Evolutionary conservation across 1,140 invertebrate genomes (phyloP).

Genomic region (Drosophila bocqueti): DNA sequence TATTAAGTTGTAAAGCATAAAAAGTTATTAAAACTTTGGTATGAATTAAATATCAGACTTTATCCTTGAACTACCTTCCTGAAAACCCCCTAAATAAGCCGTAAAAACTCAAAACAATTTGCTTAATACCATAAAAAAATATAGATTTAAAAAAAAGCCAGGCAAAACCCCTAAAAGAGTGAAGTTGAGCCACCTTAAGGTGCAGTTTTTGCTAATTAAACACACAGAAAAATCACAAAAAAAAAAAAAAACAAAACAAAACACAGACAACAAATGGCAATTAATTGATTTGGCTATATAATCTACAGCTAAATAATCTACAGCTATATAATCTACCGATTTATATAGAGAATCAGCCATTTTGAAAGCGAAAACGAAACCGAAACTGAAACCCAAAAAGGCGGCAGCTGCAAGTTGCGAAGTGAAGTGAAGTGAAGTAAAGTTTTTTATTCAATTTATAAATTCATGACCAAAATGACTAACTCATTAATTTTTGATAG

Average conservation of each 20-base stretch:
- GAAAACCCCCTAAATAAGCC: conserved; percentile 25
- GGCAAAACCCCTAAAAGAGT: background rate
- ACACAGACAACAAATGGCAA: conserved; percentile 58
- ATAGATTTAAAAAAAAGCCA: conserved; percentile 3
- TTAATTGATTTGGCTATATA: conserved; percentile 59
- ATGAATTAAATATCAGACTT: background rate
- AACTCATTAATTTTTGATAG: conserved; percentile 83
- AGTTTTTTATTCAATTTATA: conserved; percentile 83
- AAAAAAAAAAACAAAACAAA: background rate
- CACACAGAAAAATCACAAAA: background rate
- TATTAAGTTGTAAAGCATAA: background rate
- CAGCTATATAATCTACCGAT: conserved; percentile 5
- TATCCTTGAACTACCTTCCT: conserved; percentile 20
- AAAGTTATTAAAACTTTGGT: background rate
- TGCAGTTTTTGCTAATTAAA: conserved; percentile 66
- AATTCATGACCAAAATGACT: conserved; percentile 82
- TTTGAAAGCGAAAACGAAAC: conserved; percentile 55
- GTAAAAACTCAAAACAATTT: conserved; percentile 19
- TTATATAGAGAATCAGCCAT: conserved; percentile 38
- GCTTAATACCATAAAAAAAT: conserved; percentile 7
- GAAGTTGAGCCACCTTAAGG: conserved; percentile 16
- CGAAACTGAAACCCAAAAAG: conserved; percentile 38
- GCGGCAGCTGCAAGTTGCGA: conserved; percentile 61
- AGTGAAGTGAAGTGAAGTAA: conserved; percentile 28
- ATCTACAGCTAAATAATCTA: background rate